A percentile compares a stretch with the other conserved stretches of the same genome.
Evolutionary conservation across 2,113 vertebrate genomes (phyloP).

Genomic region (Cephalopterus ornatus): DNA sequence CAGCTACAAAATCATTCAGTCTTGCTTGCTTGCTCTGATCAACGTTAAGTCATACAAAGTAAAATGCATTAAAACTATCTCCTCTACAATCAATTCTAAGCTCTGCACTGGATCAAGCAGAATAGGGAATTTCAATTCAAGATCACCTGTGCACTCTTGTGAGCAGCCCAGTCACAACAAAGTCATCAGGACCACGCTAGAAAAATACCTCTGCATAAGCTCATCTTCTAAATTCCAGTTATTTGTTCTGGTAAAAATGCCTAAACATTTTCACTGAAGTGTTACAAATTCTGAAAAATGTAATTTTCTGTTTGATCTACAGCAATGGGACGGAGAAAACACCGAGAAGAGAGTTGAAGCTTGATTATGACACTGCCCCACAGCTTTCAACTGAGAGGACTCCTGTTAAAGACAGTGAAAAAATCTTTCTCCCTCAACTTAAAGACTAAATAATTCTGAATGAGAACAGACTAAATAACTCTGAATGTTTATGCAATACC

Average conservation of each 20-base stretch:
- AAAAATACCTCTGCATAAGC: neutral
- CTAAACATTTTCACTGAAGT: neutral
- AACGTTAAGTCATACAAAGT: neutral
- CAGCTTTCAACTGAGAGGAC: neutral
- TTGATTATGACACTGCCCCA: neutral
- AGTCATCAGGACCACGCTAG: neutral
- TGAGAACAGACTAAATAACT: neutral
- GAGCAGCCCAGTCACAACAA: neutral
- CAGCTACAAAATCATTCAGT: neutral
- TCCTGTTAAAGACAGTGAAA: neutral
- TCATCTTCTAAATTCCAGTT: neutral
- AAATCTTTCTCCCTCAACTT: neutral
- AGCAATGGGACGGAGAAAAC: neutral
- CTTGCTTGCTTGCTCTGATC: neutral
- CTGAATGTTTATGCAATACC: neutral
- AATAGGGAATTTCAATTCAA: neutral
- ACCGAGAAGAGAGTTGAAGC: neutral
- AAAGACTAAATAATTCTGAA: neutral
- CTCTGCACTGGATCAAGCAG: neutral
- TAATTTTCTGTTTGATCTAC: neutral
- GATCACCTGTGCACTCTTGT: neutral
- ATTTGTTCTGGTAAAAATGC: neutral
- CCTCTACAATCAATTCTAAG: neutral
- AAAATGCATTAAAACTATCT: neutral
- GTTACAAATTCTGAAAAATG: neutral